Percentiles rank a stretch among this genome's conserved stretches.
phyloP scores from a whole-genome alignment of 2,113 vertebrate species.

The Rhodinocichla rosea region DNA sequence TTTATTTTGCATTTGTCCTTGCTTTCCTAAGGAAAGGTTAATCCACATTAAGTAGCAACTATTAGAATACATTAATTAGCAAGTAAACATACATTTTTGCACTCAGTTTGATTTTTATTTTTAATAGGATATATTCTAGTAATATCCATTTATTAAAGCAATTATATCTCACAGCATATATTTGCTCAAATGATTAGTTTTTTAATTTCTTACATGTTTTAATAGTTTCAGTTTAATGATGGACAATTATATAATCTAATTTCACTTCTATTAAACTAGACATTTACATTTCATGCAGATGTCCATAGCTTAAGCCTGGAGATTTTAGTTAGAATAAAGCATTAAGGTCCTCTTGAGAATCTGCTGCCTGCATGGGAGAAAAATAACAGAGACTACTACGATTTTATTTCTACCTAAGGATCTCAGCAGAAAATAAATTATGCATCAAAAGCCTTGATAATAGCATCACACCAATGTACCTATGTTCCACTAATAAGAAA shows the following conservation, averaged over 20 bases:
- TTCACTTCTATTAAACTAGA: background rate
- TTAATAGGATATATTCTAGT: background rate
- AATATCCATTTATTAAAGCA: background rate
- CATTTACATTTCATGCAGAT: conserved; percentile 17
- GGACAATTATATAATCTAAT: conserved; percentile 17
- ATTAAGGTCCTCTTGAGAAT: background rate
- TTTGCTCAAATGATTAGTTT: conserved; percentile 5
- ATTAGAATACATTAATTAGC: conserved; percentile 12
- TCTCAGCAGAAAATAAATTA: background rate
- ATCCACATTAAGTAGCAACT: background rate
- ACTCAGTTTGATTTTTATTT: background rate
- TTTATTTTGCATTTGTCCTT: background rate
- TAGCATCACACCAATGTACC: background rate
- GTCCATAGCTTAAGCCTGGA: background rate
- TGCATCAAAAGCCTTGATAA: background rate
- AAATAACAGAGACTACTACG: background rate
- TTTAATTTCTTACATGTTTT: conserved; percentile 16
- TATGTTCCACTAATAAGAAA: background rate
- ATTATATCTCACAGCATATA: background rate
- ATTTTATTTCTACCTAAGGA: background rate
- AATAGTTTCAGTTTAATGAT: conserved; percentile 16
- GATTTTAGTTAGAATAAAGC: background rate
- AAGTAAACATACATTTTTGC: conserved; percentile 28
- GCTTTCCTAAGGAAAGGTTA: conserved; percentile 13
- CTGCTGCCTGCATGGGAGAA: background rate